Conservation (phyloP, 2,888 invertebrate species). For the Melanchra persicariae region DNA sequence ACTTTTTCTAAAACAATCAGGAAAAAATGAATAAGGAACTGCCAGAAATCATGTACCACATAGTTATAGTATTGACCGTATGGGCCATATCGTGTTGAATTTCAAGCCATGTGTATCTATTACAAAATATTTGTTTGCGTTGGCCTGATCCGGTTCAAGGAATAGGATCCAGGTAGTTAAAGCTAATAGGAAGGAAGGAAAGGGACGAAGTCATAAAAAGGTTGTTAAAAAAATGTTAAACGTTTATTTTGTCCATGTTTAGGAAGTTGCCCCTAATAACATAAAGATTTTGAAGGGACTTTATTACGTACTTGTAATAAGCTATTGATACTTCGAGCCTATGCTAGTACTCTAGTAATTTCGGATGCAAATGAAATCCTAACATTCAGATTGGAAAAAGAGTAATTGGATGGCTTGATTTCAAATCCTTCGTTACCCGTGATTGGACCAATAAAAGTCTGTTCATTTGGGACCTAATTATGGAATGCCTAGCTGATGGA, state of each 20-base stretch:
- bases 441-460: constrained; percentile 49
- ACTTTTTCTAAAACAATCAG: not conserved
- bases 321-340: constrained; percentile 1
- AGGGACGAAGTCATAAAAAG: constrained; percentile 45
- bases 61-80: not conserved
- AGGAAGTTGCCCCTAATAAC: constrained; percentile 42
- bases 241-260: constrained; percentile 46
- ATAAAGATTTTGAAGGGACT: constrained; percentile 10
- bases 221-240: constrained; percentile 51
- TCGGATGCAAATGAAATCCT: constrained; percentile 28
- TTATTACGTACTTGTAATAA: constrained; percentile 17
- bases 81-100: constrained; percentile 16
- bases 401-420: constrained; percentile 43
- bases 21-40: not conserved
- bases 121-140: constrained; percentile 32
- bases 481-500: not conserved
- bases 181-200: constrained; percentile 52
- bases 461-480: constrained; percentile 27
- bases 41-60: not conserved
- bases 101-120: constrained; percentile 24
- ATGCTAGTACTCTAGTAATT: not conserved
- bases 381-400: constrained; percentile 30
- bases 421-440: constrained; percentile 34
- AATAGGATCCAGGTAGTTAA: constrained; percentile 52
- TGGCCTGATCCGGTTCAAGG: constrained; percentile 34